A percentile compares a stretch with the other conserved stretches of the same genome.
Evolutionary conservation across 2,113 vertebrate species (phyloP).

Genomic region (Calyptommatus sinebrachiatus): DNA sequence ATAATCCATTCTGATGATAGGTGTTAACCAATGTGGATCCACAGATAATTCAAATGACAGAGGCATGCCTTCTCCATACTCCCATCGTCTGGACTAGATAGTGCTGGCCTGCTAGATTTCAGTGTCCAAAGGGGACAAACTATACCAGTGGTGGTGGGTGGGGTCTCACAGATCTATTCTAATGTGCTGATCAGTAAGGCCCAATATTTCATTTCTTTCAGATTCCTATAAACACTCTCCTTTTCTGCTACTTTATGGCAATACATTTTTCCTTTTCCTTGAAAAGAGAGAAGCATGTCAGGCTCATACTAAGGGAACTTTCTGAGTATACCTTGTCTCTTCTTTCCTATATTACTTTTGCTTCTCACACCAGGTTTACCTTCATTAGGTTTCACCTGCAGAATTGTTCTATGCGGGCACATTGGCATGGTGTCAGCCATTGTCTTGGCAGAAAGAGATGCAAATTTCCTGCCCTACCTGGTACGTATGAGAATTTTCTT

Average conservation of each 20-base stretch:
- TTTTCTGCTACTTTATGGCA: not conserved
- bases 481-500: constrained; percentile 20
- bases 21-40: too few species aligned
- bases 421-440: constrained; percentile 43
- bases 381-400: constrained; percentile 49
- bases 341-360: not conserved
- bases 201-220: too few species aligned
- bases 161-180: too few species aligned
- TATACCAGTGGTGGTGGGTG: too few species aligned
- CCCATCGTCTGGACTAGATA: too few species aligned
- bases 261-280: not conserved
- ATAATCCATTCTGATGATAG: too few species aligned
- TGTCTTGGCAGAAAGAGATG: constrained; percentile 21
- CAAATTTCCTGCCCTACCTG: constrained; percentile 27
- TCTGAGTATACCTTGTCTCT: too few species aligned
- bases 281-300: not conserved
- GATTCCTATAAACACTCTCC: not conserved
- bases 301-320: not conserved
- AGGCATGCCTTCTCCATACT: too few species aligned
- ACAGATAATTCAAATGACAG: too few species aligned
- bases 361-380: not conserved
- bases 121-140: too few species aligned
- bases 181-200: too few species aligned
- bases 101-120: too few species aligned
- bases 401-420: constrained; percentile 48